A percentile compares a stretch with the other conserved stretches of the same genome.
Evolutionary conservation across 2,888 invertebrate species (phyloP).

Genomic region (Arge pagana): DNA sequence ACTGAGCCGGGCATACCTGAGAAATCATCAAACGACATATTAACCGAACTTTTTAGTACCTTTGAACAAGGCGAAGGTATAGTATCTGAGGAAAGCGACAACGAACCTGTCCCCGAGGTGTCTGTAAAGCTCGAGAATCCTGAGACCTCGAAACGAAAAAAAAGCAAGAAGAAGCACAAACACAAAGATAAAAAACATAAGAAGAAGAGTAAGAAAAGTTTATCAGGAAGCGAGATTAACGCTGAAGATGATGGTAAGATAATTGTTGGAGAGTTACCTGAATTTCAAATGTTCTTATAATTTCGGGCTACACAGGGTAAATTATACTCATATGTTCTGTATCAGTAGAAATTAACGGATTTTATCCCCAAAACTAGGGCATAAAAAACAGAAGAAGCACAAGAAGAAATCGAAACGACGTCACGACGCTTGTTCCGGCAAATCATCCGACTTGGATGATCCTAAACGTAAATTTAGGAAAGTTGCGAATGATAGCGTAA

Average conservation of each 20-base stretch:
- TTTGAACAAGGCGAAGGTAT: slow-evolving; percentile 63
- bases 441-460: slow-evolving; percentile 38
- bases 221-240: slow-evolving; percentile 48
- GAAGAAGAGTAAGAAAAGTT: slow-evolving; percentile 58
- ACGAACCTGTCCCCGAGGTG: slow-evolving; percentile 32
- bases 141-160: slow-evolving; percentile 43
- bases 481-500: slow-evolving; percentile 32
- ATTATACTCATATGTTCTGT: no score
- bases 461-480: slow-evolving; percentile 32
- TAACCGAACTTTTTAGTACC: slow-evolving; percentile 79
- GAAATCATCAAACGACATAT: slow-evolving; percentile 78
- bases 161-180: slow-evolving; percentile 53
- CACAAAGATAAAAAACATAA: slow-evolving; percentile 64
- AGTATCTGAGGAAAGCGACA: slow-evolving; percentile 33
- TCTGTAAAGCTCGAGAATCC: slow-evolving; percentile 30
- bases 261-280: no score
- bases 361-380: slow-evolving; percentile 27
- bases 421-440: slow-evolving; percentile 42
- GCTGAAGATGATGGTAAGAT: slow-evolving; percentile 45
- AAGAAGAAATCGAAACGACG: slow-evolving; percentile 53
- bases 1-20: slow-evolving; percentile 54
- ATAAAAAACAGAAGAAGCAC: slow-evolving; percentile 50
- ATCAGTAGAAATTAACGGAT: no score
- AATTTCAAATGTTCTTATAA: no score
- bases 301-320: no score